These are phyloP conservation scores for Amaurobius ferox DNA, from an alignment of 2,888 invertebrate species.

Conservation along the genomic window DNA sequence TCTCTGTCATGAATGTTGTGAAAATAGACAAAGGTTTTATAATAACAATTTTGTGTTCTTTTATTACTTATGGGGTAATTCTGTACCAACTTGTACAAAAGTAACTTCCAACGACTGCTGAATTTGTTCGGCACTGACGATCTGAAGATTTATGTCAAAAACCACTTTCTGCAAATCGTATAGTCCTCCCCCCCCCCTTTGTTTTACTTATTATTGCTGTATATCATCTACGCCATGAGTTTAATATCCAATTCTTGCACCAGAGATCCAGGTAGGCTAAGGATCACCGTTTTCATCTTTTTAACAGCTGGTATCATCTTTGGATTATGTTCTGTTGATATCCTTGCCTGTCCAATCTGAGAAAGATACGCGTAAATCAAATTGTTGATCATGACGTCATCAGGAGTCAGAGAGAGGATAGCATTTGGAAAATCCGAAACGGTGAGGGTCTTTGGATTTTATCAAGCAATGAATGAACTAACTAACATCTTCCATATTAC, in stretches of 20 bases:
- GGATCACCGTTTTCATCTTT: neutral
- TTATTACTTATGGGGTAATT: neutral
- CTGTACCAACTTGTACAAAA: too few relatives aligned
- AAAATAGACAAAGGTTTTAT: neutral
- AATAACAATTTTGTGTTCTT: neutral
- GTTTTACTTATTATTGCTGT: neutral
- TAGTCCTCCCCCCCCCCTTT: too few relatives aligned
- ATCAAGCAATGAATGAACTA: neutral
- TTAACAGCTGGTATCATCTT: neutral
- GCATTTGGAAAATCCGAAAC: neutral
- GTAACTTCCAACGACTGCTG: too few relatives aligned
- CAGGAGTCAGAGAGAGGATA: neutral
- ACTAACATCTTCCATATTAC: neutral
- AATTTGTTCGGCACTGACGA: too few relatives aligned
- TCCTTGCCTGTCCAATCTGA: neutral
- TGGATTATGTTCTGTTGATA: neutral
- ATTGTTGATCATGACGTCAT: neutral
- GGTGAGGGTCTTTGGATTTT: neutral
- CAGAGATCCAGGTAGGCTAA: neutral
- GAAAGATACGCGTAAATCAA: neutral
- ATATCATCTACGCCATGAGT: neutral
- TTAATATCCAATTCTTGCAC: neutral
- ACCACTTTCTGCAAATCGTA: too few relatives aligned
- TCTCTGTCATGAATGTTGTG: neutral
- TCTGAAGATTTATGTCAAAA: too few relatives aligned